Evolutionary conservation across 37 sponge, comb jelly and placozoan genomes (phyloP).

Genomic region (Lycopodina hypogea): DNA sequence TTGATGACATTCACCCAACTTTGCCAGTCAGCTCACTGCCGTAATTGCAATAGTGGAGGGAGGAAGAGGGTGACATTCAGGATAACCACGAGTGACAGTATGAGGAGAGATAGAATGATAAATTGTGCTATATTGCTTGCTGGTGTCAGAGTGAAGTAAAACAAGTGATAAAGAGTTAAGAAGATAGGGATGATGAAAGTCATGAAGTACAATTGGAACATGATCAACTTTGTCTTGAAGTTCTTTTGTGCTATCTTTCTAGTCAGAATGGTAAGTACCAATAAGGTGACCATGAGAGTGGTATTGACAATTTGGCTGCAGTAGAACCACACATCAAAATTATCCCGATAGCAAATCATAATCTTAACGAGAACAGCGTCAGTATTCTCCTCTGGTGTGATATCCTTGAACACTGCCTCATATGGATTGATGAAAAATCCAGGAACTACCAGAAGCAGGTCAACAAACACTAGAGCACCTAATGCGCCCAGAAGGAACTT

Average conservation of each 20-base stretch:
- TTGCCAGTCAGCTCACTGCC: too few species aligned
- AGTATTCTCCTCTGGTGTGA: too few species aligned
- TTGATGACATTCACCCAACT: too few species aligned
- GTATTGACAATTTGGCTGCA: too few species aligned
- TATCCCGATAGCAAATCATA: too few species aligned
- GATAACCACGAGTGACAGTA: neutral
- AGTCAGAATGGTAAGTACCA: conserved; percentile 1
- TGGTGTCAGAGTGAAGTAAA: neutral
- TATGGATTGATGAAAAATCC: too few species aligned
- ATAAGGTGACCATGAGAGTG: neutral
- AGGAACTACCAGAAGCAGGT: too few species aligned
- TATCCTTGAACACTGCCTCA: too few species aligned
- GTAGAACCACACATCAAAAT: too few species aligned
- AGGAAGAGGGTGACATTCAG: neutral
- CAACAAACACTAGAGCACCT: too few species aligned
- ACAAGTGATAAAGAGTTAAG: neutral
- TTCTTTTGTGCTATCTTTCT: neutral
- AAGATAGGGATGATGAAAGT: neutral
- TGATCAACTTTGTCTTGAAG: neutral
- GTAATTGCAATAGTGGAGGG: neutral
- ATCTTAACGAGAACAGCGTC: too few species aligned
- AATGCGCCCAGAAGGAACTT: neutral
- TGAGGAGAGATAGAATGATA: neutral
- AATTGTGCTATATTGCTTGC: neutral
- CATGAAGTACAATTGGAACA: neutral